Evolutionary conservation across 2,888 invertebrate species (phyloP).

Genomic region (Podotricha telesiphe): DNA sequence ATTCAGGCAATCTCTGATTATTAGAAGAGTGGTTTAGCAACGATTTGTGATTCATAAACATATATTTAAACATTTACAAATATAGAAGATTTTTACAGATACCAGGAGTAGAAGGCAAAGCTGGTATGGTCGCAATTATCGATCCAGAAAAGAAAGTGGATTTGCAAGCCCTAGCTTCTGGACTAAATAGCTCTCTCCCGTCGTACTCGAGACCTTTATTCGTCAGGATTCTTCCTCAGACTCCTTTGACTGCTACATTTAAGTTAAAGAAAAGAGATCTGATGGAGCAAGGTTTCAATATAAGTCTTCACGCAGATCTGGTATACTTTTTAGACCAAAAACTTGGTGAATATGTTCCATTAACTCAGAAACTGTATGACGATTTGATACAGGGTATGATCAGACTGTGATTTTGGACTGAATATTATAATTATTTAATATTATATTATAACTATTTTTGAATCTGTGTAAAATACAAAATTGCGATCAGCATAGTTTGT

Average conservation of each 20-base stretch:
- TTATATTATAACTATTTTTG: background rate
- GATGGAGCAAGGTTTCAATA: slow-evolving; percentile 90
- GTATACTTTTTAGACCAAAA: slow-evolving; percentile 86
- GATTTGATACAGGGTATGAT: slow-evolving; percentile 76
- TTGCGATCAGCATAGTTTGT: no score
- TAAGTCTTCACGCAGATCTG: slow-evolving; percentile 85
- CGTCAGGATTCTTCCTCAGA: slow-evolving; percentile 88
- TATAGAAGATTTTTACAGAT: slow-evolving; percentile 75
- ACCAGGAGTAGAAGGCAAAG: slow-evolving; percentile 91
- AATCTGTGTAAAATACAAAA: background rate
- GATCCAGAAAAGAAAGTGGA: slow-evolving; percentile 87
- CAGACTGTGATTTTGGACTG: slow-evolving; percentile 70
- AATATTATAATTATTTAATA: no score
- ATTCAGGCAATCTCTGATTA: no score
- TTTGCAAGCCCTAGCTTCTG: slow-evolving; percentile 72
- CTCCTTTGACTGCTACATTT: slow-evolving; percentile 94
- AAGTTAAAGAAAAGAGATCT: slow-evolving; percentile 96
- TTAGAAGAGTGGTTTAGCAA: no score
- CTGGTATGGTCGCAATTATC: slow-evolving; percentile 96
- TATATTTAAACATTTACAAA: background rate
- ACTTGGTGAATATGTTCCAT: slow-evolving; percentile 69
- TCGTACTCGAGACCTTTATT: slow-evolving; percentile 94
- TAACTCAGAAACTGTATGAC: slow-evolving; percentile 76
- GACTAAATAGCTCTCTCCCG: slow-evolving; percentile 85
- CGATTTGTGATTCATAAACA: no score